A percentile compares a stretch with the other conserved stretches of the same genome.
Conservation (phyloP, 2,113 vertebrate genomes). For the Microtus richardsoni region DNA sequence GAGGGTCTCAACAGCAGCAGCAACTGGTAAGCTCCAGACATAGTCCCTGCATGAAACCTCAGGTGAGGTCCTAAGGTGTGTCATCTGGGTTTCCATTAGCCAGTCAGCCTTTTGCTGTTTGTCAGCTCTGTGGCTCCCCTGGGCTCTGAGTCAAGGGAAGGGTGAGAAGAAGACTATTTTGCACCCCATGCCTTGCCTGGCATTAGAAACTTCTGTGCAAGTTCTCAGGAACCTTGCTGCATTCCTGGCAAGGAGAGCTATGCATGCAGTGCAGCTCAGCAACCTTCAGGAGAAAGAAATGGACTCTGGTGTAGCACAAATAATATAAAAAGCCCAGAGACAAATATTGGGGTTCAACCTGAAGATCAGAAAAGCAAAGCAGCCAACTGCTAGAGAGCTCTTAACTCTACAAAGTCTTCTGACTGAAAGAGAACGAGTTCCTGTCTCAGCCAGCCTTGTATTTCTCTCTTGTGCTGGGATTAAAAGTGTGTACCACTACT, state of each 20-base stretch:
- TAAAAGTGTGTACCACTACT: too few relatives aligned
- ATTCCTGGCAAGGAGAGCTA: not conserved
- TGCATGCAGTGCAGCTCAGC: not conserved
- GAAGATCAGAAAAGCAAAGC: too few relatives aligned
- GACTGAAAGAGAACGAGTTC: too few relatives aligned
- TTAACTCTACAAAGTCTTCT: too few relatives aligned
- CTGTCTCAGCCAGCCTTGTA: too few relatives aligned
- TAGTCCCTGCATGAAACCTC: too few relatives aligned
- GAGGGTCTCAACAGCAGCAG: not conserved
- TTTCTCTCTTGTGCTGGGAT: too few relatives aligned
- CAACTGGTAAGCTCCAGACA: not conserved
- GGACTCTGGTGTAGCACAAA: too few relatives aligned
- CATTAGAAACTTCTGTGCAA: not conserved
- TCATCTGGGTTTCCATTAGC: fast-evolving
- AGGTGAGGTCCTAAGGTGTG: not conserved
- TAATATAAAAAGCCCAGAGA: too few relatives aligned
- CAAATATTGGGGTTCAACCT: too few relatives aligned
- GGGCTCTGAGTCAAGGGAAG: not conserved
- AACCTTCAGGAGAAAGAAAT: not conserved
- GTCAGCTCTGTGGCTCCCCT: not conserved
- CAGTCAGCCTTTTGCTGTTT: not conserved
- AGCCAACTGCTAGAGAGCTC: too few relatives aligned
- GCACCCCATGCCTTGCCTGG: fast-evolving
- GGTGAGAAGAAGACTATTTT: not conserved
- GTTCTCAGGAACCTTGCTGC: not conserved